Conservation (phyloP, 2,113 vertebrate species). For the Menura novaehollandiae region DNA sequence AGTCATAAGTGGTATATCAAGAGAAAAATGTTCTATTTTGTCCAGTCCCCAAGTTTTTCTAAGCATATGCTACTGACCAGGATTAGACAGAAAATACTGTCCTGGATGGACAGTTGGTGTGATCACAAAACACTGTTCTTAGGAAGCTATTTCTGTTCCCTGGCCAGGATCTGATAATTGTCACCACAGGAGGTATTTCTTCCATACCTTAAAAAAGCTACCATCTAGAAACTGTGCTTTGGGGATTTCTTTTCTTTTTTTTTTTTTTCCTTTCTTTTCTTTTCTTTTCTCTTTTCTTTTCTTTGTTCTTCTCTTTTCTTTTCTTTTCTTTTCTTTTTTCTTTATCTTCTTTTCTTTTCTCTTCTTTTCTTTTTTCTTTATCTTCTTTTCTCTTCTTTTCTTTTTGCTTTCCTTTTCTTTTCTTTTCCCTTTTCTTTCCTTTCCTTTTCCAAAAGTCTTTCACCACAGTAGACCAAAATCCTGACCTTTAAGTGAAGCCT, state of each 20-base stretch:
- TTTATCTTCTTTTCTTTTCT: accelerated
- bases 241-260: neutral
- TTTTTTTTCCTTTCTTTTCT: accelerated
- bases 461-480: neutral
- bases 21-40: neutral
- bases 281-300: accelerated
- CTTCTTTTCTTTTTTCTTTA: too few relatives aligned
- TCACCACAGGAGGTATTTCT: neutral
- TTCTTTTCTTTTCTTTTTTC: accelerated
- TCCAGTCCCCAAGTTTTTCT: neutral
- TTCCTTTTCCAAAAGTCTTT: too few relatives aligned
- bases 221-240: neutral
- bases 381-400: accelerated
- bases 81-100: neutral
- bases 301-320: accelerated
- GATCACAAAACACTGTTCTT: neutral
- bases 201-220: neutral
- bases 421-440: too few relatives aligned
- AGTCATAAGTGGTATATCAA: neutral
- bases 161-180: neutral
- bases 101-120: neutral
- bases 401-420: too few relatives aligned
- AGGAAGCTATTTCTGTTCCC: neutral
- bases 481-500: neutral
- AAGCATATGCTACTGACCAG: neutral